Percentiles rank a stretch among this genome's conserved stretches.
phyloP scores from a whole-genome alignment of 1,140 invertebrate genomes.

The Macrocentrus cingulum region DNA sequence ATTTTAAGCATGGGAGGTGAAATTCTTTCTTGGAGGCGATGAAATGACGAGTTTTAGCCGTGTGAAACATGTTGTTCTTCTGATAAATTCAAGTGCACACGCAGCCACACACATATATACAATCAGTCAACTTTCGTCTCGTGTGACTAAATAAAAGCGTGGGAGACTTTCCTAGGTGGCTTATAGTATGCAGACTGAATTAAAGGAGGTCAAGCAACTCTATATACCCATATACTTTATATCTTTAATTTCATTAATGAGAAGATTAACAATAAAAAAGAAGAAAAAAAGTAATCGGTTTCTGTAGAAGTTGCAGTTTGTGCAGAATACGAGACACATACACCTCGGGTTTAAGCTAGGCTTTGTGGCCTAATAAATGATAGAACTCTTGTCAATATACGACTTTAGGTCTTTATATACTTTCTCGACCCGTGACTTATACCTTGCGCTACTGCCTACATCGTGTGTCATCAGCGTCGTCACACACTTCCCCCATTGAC shows the following conservation, averaged over 20 bases:
- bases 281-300: not conserved
- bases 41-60: too few species aligned
- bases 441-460: constrained; percentile 6
- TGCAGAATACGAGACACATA: too few species aligned
- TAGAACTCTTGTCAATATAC: not conserved
- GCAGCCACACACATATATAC: not conserved
- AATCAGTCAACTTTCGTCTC: not conserved
- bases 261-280: too few species aligned
- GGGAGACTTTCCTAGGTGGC: too few species aligned
- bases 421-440: constrained; percentile 9
- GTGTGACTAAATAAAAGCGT: not conserved
- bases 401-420: constrained; percentile 3
- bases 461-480: not conserved
- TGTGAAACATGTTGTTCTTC: not conserved
- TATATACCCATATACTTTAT: too few species aligned
- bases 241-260: too few species aligned
- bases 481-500: not conserved
- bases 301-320: too few species aligned
- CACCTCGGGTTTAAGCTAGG: too few species aligned
- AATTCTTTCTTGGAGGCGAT: too few species aligned
- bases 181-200: too few species aligned
- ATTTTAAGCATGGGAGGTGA: too few species aligned
- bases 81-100: not conserved
- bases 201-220: not conserved
- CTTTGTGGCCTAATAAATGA: constrained; percentile 18